Evolutionary conservation across 2,113 vertebrate genomes (phyloP), one percentile per base, ranked within the genome.

Genomic region (Catharus minimus): DNA sequence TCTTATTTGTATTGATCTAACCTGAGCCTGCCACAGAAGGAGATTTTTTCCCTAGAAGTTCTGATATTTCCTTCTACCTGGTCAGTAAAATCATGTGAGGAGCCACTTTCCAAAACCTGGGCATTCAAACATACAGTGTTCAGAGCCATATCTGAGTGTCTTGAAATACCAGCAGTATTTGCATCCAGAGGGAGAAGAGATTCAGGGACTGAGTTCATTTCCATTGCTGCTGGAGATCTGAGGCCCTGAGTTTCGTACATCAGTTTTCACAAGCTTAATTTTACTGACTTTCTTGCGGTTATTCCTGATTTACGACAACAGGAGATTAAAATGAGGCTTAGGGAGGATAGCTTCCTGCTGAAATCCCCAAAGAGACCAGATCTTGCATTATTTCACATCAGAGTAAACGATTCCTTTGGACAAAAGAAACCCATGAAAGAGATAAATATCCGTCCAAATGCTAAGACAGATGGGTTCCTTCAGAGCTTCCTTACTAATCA

Each of bases 381-480:
- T 78, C 69, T 94, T 53, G 46, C 82, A 56, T 83, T 89, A 91
- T 91, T 94, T 96, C 90, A 94, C 82, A 94, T 88, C 90, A 84
- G 82, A 95, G 77, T 65, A 84, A 95, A 82, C 0, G 33, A 82
- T 81, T 90, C 69, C 86, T 93, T 94, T 91, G 83, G 92, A 95
- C 92, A 92, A 95, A 95, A 88, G 88, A 88, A 93, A 86, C 44
- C 32, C 92, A 93, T 81, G 88, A 86, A 94, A 90, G 82, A 88
- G 93, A 95, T 84, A 93, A 92, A 95, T 93, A 92, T 72, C 56
- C 76, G 26, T 82, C 82, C 60, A 58, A 91, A 90, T 38, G 74
- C 46, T 78, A 33, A 92, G 90, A 84, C 86, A 94, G 74, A 95
- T 90, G 92, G 53, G 58, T 21, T 94, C 71, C 74, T 95, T 84